Conservation (phyloP, 2,113 vertebrate species). For the Electrona antarctica region DNA sequence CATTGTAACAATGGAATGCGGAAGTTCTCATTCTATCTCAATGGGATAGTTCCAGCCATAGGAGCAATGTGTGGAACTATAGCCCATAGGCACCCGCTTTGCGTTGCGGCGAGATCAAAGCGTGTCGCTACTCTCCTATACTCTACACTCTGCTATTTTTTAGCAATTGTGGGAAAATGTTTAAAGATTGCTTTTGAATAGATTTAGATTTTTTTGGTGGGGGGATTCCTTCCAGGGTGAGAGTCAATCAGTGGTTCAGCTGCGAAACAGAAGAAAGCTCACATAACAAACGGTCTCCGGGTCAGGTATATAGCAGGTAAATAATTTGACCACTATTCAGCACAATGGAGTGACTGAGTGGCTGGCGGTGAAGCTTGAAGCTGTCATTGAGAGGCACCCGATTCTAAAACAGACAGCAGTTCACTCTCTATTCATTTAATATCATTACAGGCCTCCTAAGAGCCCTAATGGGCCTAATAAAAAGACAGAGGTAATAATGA, state of each 20-base stretch:
- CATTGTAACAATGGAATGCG: too few species aligned
- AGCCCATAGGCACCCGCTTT: too few species aligned
- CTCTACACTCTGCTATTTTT: background rate
- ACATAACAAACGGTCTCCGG: too few species aligned
- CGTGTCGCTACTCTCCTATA: too few species aligned
- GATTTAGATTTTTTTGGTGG: background rate
- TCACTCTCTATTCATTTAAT: slow-evolving; percentile 96
- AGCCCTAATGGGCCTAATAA: slow-evolving; percentile 94
- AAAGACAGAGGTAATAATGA: slow-evolving; percentile 94
- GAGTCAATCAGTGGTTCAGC: too few species aligned
- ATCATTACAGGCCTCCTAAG: slow-evolving; percentile 91
- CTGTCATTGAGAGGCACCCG: slow-evolving; percentile 72
- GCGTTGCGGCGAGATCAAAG: too few species aligned
- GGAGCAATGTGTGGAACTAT: too few species aligned
- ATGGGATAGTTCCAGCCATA: too few species aligned
- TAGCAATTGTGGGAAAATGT: background rate
- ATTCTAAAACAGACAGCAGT: slow-evolving; percentile 90
- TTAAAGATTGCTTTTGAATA: background rate
- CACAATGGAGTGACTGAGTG: slow-evolving; percentile 62
- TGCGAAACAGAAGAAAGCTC: too few species aligned
- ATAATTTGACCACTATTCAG: slow-evolving; percentile 58
- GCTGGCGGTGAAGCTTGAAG: slow-evolving; percentile 69
- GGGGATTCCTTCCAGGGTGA: background rate
- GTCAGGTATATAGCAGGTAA: slow-evolving; percentile 46
- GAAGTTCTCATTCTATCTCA: too few species aligned